Base-by-base conservation (phyloP, 2,797 vertebrate species). In the Chelon auratus region DNA sequence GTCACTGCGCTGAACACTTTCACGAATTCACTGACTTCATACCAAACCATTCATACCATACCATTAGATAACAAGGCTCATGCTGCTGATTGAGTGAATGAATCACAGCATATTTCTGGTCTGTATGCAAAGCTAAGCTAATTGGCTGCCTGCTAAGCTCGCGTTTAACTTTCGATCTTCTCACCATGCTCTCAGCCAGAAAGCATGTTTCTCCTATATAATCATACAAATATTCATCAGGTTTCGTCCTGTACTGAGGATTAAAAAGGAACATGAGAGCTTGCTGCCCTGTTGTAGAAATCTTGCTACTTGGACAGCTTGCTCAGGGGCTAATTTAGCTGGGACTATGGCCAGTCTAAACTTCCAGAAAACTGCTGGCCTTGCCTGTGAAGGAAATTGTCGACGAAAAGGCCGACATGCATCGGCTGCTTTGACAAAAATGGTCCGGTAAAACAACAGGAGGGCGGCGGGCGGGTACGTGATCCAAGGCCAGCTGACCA, bases 271-370 rank as follows among this genome's bases (percentile, higher is more conserved):
- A 56, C 47, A 33, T 11, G 40, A 9, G 9, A 11, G 39, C 39
- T 37, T 70, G 13, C 5, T 7, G 36, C 36, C 50, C 60, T 58
- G 52, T 59, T 30, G 20, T 26, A 26, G 20, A 72, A 12, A 22
- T 24, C 37, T 62, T 62, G 22, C 17, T 26, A 30, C 50, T 75
- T 37, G 12, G 15, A 54, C 18, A 58, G 7, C 7, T 62, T 40
- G 52, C 58, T 62, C 24, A 33, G 1, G 15, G 24, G 22, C 62
- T 63, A 48, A 62, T 68, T 80, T 37, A 62, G 10, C 50, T 33
- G 18, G 22, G 75, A 79, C 13, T 20, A 57, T 30, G 54, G 43
- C 55, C 58, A 52, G 65, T 62, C 24, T 50, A 71, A 83, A 79
- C 75, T 4, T 40, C 40, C 42, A 62, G 9, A 5, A 64, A 36